A percentile compares a stretch with the other conserved stretches of the same genome.
Evolutionary conservation across 2,113 vertebrate genomes (phyloP).

Genomic region (Aramus guarauna): DNA sequence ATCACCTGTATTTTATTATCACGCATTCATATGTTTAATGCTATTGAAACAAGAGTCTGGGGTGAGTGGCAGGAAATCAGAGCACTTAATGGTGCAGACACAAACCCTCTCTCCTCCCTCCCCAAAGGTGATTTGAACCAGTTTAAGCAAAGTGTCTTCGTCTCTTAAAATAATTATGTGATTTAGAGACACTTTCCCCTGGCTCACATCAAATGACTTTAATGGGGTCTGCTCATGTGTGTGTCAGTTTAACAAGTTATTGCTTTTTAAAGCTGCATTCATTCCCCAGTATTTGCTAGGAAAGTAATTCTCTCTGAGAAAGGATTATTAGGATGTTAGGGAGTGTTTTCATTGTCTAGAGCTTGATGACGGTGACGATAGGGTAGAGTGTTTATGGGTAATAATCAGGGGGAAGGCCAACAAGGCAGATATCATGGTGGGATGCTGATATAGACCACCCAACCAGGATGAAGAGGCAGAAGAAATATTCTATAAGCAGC

Average conservation of each 20-base stretch:
- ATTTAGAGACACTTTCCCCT: constrained; percentile 29
- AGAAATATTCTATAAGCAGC: too few relatives aligned
- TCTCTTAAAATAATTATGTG: constrained; percentile 58
- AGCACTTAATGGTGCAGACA: constrained; percentile 12
- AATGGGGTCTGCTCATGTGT: neutral
- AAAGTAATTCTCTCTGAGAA: neutral
- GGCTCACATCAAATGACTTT: constrained; percentile 20
- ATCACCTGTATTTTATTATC: constrained; percentile 15
- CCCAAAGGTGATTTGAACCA: constrained; percentile 43
- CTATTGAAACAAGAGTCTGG: neutral
- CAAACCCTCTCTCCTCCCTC: neutral
- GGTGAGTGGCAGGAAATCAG: constrained; percentile 14
- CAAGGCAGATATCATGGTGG: too few relatives aligned
- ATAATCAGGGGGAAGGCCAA: too few relatives aligned
- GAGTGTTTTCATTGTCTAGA: too few relatives aligned
- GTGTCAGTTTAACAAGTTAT: constrained; percentile 4
- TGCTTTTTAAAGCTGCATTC: constrained; percentile 16
- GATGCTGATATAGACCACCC: too few relatives aligned
- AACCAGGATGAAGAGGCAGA: too few relatives aligned
- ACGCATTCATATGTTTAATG: neutral
- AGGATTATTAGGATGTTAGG: neutral
- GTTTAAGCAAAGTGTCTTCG: constrained; percentile 9
- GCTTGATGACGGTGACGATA: too few relatives aligned
- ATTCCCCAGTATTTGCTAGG: neutral
- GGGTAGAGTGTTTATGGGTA: too few relatives aligned